Base-by-base conservation (phyloP, 2,113 vertebrate species). In the Silurus glanis region DNA sequence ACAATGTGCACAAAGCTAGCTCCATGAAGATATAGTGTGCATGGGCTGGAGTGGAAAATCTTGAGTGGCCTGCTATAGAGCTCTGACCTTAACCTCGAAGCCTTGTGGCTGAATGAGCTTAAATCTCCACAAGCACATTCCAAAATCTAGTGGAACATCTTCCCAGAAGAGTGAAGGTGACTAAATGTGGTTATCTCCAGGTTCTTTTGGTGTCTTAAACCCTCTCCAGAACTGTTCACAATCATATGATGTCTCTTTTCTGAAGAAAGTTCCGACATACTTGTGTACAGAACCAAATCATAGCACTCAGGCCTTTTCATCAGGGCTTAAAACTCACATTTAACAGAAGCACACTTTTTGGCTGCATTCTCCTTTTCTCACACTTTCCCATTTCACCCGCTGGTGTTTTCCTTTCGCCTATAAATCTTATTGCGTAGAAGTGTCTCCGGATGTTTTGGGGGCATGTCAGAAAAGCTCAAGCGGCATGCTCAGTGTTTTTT, bases 351-450 rank as follows among this genome's bases (percentile, higher is more conserved):
- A 56, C 49, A 37, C 51, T 55, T 76, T 53, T n/a, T 53, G 49
- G 74, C 74, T 25, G 5, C 74, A 14, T 76, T 53, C n/a, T 78
- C 6, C 47, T 56, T 55, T 78, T 78, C 74, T 78, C 74, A 79
- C 25, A 79, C 76, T 79, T 58, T 58, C 16, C 14, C 19, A 37
- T 79, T 79, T 79, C 8, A 2, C 53, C 53, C 53, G 5, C 25
- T 37, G 25, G 74, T 12, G 3, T 25, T 78, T 78, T 78, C 74
- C 51, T 56, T 51, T 78, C 25, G 49, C 76, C 25, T 58, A 25
- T 79, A 79, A 79, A 56, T 79, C 37, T 28, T 9, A 9, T 78
- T 17, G 17, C 5, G 6, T 13, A 51, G 13, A 51, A 2, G 56
- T 25, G n/a, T 28, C n/a, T 1, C 2, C 58, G 14, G 13, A 58